Evolutionary conservation across 2,113 vertebrate genomes (phyloP).

Genomic region (Ceratotherium simum): DNA sequence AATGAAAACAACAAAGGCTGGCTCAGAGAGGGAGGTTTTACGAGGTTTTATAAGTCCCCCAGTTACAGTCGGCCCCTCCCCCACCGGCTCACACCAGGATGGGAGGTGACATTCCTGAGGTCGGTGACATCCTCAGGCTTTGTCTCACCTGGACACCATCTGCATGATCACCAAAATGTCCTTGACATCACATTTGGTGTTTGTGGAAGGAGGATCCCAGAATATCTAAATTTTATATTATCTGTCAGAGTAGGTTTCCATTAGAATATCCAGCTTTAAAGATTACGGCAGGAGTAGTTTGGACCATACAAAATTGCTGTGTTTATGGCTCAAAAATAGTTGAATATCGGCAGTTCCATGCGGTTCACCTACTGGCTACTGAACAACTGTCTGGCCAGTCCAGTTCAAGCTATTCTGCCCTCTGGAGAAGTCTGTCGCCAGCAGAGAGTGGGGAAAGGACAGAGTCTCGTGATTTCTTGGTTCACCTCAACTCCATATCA

Average conservation of each 20-base stretch:
- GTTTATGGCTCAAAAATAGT: background rate
- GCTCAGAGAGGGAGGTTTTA: background rate
- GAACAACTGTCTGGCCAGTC: background rate
- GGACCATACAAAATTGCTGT: background rate
- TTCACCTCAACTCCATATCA: background rate
- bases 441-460: background rate
- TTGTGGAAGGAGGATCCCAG: background rate
- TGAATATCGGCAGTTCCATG: background rate
- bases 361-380: background rate
- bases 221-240: background rate
- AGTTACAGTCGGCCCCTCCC: background rate
- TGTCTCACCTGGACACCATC: background rate
- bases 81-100: fast-evolving
- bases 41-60: background rate
- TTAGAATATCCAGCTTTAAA: background rate
- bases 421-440: background rate
- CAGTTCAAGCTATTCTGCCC: background rate
- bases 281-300: background rate
- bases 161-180: background rate
- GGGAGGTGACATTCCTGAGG: background rate
- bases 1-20: background rate
- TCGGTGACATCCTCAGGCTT: background rate
- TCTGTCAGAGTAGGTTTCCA: background rate
- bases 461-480: background rate
- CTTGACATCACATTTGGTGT: background rate